Evolutionary conservation across 1,140 invertebrate genomes (phyloP).

Genomic region (Harpegnathos saltator): DNA sequence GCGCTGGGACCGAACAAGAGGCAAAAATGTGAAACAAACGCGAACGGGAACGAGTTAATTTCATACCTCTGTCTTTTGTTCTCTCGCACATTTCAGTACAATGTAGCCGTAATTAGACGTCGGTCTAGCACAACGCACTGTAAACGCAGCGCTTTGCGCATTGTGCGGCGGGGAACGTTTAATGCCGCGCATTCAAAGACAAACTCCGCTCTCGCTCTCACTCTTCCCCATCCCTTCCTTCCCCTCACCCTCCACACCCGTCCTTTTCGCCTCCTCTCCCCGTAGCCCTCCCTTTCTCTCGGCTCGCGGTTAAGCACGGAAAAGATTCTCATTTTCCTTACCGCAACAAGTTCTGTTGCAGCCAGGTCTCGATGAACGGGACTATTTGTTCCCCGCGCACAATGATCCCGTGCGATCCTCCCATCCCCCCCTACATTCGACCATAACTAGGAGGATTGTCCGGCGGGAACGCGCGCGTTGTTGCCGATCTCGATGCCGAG

Average conservation of each 20-base stretch:
- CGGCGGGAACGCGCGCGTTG: conserved; percentile 11
- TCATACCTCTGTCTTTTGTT: conserved; percentile 47
- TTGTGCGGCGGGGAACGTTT: conserved; percentile 50
- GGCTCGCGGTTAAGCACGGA: conserved; percentile 17
- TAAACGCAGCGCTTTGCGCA: conserved; percentile 49
- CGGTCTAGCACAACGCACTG: conserved; percentile 26
- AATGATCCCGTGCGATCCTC: conserved; percentile 29
- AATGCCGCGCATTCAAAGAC: conserved; percentile 43
- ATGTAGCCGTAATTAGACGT: conserved; percentile 48
- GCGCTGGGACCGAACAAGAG: conserved; percentile 16
- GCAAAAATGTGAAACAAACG: conserved; percentile 11
- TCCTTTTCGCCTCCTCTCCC: too few species aligned
- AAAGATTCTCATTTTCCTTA: neutral
- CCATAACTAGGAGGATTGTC: conserved; percentile 48
- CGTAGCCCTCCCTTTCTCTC: neutral
- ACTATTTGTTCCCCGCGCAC: conserved; percentile 52
- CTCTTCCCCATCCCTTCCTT: too few species aligned
- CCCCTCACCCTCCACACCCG: too few species aligned
- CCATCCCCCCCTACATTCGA: too few species aligned
- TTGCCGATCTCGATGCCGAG: neutral
- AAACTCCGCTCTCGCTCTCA: neutral
- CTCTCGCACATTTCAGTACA: conserved; percentile 32
- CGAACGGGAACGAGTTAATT: conserved; percentile 41
- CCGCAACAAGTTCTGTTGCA: conserved; percentile 25
- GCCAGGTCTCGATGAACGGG: conserved; percentile 37